Percentiles rank a stretch among this genome's conserved stretches.
phyloP scores from a whole-genome alignment of 2,888 invertebrate genomes.

The Acanthoscelides obtectus region DNA sequence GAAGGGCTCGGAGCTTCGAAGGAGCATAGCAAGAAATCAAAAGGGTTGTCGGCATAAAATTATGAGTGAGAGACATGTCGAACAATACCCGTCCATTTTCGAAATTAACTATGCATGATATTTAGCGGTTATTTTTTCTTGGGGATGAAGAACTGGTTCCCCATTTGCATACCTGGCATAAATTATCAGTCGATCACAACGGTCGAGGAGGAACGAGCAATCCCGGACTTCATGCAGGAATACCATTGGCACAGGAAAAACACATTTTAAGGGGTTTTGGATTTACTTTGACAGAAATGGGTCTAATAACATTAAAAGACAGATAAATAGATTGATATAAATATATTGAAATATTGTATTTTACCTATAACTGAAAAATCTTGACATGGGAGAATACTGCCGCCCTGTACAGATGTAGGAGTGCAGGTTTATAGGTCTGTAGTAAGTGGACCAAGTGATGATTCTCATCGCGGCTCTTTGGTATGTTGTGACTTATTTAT shows the following conservation, averaged over 20 bases:
- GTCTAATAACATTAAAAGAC: no score
- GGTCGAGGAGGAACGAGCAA: background rate
- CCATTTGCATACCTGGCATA: background rate
- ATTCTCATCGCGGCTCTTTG: no score
- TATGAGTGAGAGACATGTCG: conserved; percentile 14
- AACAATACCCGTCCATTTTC: conserved; percentile 20
- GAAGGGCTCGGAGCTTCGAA: background rate
- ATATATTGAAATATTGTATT: no score
- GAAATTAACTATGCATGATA: conserved; percentile 33
- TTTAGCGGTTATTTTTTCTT: conserved; percentile 22
- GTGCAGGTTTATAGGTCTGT: no score
- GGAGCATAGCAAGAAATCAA: conserved; percentile 23
- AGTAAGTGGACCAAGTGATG: no score
- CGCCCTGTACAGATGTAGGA: no score
- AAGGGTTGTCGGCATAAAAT: conserved; percentile 15
- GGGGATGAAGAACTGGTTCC: conserved; percentile 11
- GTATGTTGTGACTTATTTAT: no score
- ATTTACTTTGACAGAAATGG: no score
- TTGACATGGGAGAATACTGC: no score
- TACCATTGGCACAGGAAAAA: background rate
- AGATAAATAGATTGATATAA: no score
- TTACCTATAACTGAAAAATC: no score
- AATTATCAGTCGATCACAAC: background rate
- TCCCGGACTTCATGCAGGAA: background rate
- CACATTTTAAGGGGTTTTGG: no score